Evolutionary conservation across 2,888 invertebrate genomes (phyloP).

Genomic region (Eupithecia dodoneata): DNA sequence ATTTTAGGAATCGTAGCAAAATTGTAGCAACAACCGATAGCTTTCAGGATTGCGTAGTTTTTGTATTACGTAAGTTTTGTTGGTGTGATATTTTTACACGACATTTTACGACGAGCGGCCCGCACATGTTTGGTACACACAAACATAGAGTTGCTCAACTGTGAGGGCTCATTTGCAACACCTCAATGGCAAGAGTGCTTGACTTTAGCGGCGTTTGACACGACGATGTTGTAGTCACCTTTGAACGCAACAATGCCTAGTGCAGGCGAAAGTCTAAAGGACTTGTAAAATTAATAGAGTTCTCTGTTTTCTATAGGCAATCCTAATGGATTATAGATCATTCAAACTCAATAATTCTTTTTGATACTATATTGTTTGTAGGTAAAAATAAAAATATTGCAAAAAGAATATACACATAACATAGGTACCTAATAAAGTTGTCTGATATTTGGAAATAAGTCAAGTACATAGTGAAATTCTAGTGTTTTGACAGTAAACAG

Average conservation of each 20-base stretch:
- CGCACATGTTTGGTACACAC: not conserved
- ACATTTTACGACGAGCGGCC: not conserved
- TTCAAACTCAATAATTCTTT: no score
- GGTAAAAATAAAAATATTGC: no score
- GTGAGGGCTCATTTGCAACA: slow-evolving; percentile 1
- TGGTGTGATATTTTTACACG: not conserved
- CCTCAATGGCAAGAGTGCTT: not conserved
- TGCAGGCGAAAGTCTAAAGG: not conserved
- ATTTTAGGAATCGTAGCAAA: slow-evolving; percentile 41
- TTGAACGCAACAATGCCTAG: not conserved
- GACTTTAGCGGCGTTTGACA: not conserved
- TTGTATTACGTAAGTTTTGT: slow-evolving; percentile 22
- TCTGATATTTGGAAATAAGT: no score
- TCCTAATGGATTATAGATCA: no score
- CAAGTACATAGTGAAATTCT: no score
- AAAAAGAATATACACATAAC: no score
- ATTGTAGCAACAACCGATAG: slow-evolving; percentile 34
- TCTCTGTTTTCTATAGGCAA: not conserved
- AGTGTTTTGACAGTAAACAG: no score
- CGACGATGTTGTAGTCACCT: not conserved
- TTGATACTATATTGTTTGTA: no score
- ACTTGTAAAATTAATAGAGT: not conserved
- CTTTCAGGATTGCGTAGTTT: slow-evolving; percentile 29
- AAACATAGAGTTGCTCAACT: not conserved
- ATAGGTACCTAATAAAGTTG: no score